These are phyloP conservation scores for Sycophila texana DNA, from an alignment of 2,888 invertebrate genomes.

Conservation along the genomic window DNA sequence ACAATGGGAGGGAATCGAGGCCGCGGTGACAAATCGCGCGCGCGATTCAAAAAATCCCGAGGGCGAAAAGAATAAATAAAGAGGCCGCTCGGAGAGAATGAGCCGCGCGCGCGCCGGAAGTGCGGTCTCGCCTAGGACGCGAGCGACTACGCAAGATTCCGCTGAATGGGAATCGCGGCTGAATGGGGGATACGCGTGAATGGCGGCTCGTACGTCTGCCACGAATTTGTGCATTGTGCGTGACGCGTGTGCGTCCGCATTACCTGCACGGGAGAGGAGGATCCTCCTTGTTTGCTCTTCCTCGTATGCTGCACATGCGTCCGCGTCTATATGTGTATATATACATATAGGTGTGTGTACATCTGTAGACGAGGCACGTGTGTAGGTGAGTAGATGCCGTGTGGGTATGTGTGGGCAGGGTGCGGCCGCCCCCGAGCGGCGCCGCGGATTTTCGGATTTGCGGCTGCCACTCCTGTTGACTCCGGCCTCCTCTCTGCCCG, in stretches of 20 bases:
- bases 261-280: background rate
- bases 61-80: background rate
- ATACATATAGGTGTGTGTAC: background rate
- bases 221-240: background rate
- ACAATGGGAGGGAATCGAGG: background rate
- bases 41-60: background rate
- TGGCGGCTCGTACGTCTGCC: conserved; percentile 9
- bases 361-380: background rate
- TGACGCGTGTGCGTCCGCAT: background rate
- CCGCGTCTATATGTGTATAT: background rate
- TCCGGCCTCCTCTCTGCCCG: conserved; percentile 4
- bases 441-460: conserved; percentile 46
- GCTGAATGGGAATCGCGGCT: conserved; percentile 18
- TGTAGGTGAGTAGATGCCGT: too few species aligned
- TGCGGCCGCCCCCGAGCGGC: background rate
- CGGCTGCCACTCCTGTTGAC: conserved; percentile 40
- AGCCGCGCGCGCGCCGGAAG: background rate
- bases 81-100: background rate
- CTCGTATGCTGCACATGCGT: too few species aligned
- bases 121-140: background rate
- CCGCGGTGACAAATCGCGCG: conserved; percentile 22
- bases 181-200: conserved; percentile 17
- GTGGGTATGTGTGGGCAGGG: conserved; percentile 7
- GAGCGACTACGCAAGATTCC: conserved; percentile 10
- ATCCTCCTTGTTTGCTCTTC: background rate